Evolutionary conservation across 2,113 vertebrate genomes (phyloP), one percentile per base, ranked within the genome.

Genomic region (Propithecus coquereli): DNA sequence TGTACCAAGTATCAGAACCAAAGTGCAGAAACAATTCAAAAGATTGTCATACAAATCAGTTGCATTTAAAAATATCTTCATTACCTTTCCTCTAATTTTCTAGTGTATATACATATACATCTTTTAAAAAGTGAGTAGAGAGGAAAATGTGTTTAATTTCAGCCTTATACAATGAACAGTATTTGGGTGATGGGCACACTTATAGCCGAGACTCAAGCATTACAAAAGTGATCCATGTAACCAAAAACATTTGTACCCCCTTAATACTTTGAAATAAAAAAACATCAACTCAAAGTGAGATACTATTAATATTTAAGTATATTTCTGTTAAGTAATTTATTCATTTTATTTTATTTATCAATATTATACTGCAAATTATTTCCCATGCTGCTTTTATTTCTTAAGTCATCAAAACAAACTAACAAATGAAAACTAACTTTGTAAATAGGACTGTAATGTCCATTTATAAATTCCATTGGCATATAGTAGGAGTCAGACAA

Each of bases 401-500:
- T 88, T 66, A 59, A 20, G 6, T 57, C 45, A 76, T 59, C 6
- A 23, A 76, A 88, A 71, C 16, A 86, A 92, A 66, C 3, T 27
- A 45, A 27, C 30, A 85, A 65, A 59, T 80, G 47, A 74, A 93
- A 84, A 91, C 13, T 50, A 32, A 70, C 12, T 94, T 52, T 73
- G 54, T 43, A 76, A 88, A 32, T 1, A 74, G 63, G 6, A 57
- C 23, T 76, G 12, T 37, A 89, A 47, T 22, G 68, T 14, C 25
- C 13, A 9, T 22, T 8, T 3, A 5, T 17, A 91, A 71, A 47
- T n/a, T 91, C 34, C 17, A 16, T 16, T 57, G 37, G 5, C 40
- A 34, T 57, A 3, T 12, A 50, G 5, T 2, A 32, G 34, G 22
- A 82, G 30, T 59, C 7, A 1, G 11, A 1, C 0, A 0, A 14